These are phyloP conservation scores for Urosaurus nigricauda DNA, from an alignment of 2,797 vertebrate genomes.

Conservation along the genomic window DNA sequence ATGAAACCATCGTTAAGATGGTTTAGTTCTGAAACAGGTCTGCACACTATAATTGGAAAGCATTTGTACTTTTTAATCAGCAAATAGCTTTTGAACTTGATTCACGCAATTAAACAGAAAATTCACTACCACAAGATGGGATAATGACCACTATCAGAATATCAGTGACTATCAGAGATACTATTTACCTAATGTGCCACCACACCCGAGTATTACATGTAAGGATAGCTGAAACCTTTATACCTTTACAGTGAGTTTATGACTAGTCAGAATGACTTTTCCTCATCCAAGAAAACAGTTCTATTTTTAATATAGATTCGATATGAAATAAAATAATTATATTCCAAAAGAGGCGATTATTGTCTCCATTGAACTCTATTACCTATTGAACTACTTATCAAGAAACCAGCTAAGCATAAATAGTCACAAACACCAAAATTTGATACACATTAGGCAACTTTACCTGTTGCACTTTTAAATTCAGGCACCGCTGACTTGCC, in stretches of 20 bases:
- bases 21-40: background rate
- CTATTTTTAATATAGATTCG: background rate
- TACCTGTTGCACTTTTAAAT: conserved; percentile 85
- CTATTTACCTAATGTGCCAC: background rate
- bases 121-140: background rate
- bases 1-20: background rate
- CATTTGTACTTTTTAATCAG: background rate
- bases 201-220: background rate
- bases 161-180: background rate
- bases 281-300: background rate
- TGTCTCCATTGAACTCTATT: background rate
- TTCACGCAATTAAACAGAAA: background rate
- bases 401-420: background rate
- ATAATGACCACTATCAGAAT: too few relatives aligned
- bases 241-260: background rate
- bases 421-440: background rate
- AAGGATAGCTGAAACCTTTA: background rate
- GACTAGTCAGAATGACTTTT: background rate
- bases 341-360: background rate
- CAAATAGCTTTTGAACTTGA: background rate
- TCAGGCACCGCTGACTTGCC: conserved; percentile 82
- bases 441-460: conserved; percentile 53
- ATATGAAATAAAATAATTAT: background rate
- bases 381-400: too few relatives aligned
- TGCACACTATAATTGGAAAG: background rate